Evolutionary conservation across 2,113 vertebrate species (phyloP).

Genomic region (Tinamus guttatus): DNA sequence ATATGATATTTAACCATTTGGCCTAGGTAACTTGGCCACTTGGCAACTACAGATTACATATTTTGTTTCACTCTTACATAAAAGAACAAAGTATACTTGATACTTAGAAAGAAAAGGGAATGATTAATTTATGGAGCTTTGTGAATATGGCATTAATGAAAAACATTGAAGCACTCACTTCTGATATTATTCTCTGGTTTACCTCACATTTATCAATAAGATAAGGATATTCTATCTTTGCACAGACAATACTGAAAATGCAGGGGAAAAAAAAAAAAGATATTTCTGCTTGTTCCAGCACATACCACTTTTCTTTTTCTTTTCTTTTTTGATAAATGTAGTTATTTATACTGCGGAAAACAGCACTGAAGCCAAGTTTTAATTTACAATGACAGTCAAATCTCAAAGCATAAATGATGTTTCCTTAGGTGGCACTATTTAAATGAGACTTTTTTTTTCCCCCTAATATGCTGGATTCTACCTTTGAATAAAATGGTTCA

Average conservation of each 20-base stretch:
- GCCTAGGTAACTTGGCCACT: neutral
- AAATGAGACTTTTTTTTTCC: neutral
- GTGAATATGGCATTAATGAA: neutral
- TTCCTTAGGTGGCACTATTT: neutral
- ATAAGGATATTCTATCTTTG: neutral
- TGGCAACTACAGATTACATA: neutral
- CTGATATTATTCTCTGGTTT: neutral
- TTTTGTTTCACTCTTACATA: neutral
- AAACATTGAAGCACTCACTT: neutral
- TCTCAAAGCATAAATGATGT: neutral
- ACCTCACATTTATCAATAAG: neutral
- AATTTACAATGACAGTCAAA: neutral
- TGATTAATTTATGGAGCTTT: neutral
- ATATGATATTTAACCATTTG: neutral
- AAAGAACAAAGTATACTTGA: neutral
- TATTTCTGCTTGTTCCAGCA: neutral
- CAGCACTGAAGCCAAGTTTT: neutral
- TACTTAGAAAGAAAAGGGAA: neutral
- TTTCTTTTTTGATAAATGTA: neutral
- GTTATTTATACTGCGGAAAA: neutral
- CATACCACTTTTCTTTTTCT: neutral
- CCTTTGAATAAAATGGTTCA: neutral
- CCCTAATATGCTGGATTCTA: neutral
- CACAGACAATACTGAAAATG: neutral
- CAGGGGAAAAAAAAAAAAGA: neutral